Evolutionary conservation across 2,888 invertebrate genomes (phyloP).

Genomic region (Ormyrus pomaceus): DNA sequence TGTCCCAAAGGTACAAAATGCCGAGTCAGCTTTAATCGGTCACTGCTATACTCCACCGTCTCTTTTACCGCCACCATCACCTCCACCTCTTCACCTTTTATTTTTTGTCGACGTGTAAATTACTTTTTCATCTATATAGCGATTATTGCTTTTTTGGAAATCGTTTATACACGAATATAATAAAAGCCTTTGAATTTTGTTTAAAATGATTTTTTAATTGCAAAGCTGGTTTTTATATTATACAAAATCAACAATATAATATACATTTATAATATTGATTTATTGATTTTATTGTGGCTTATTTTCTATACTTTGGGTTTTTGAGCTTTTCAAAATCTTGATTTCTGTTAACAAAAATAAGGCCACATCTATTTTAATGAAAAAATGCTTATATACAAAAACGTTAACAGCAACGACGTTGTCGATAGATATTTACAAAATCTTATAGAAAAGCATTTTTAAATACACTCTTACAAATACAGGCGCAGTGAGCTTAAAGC

Average conservation of each 20-base stretch:
- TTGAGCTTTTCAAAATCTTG: slow-evolving; percentile 1
- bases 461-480: slow-evolving; percentile 5
- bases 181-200: neutral
- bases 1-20: slow-evolving; percentile 66
- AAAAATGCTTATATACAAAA: slow-evolving; percentile 38
- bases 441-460: slow-evolving; percentile 18
- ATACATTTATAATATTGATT: neutral
- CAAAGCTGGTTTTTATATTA: slow-evolving; percentile 34
- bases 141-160: slow-evolving; percentile 12
- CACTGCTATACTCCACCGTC: slow-evolving; percentile 17
- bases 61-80: slow-evolving; percentile 11
- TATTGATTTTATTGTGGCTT: neutral
- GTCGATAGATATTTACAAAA: slow-evolving; percentile 44
- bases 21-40: slow-evolving; percentile 70
- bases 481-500: slow-evolving; percentile 28
- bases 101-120: slow-evolving; percentile 23
- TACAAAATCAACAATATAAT: slow-evolving; percentile 48
- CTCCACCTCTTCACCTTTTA: slow-evolving; percentile 16
- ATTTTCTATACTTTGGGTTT: neutral
- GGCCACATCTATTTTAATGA: slow-evolving; percentile 5
- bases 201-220: slow-evolving; percentile 18
- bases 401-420: slow-evolving; percentile 5
- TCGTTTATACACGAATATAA: no score
- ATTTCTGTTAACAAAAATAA: slow-evolving; percentile 30
- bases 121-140: slow-evolving; percentile 49